Evolutionary conservation across 2,888 invertebrate species (phyloP), one percentile per base, ranked within the genome.

Genomic region (Hirtodrosophila cameraria): DNA sequence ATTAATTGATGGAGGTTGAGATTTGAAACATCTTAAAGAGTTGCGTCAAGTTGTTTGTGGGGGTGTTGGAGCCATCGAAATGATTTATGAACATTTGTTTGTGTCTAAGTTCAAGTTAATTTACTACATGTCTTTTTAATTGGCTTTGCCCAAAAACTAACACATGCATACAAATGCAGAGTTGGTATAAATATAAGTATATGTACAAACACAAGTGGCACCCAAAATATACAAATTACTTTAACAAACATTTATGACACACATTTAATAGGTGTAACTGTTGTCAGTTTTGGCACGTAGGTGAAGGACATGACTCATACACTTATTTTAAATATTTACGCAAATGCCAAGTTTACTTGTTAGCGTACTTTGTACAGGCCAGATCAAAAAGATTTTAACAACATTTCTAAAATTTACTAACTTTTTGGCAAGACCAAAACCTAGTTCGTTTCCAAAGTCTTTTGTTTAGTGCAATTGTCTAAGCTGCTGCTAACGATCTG

Each of bases 261-360:
- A 33, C 35, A 63, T 25, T 52, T 20, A 52, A 67, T 25, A 66
- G 73, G 74, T 73, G 69, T 50, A 66, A 66, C 67, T 31, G 28
- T 49, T 64, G 39, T 41, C 16, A 23, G 18, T 8, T n/a, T n/a
- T 39, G 30, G 31, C 54, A 76, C 77, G 73, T 73, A 65, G 60
- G 67, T 78, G 78, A 67, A 66, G 57, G 42, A 50, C 54, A 68
- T 85, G 85, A 80, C 41, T 69, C 74, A 73, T 55, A 7, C 5
- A 16, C 12, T 2, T 16, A 28, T 35, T 42, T 1, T 16, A 12
- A 36, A 20, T 5, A n/a, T 31, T 2, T 8, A 36, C 18, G 15
- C 18, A 36, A 27, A 7, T n/a, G n/a, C 4, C 28, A 27, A 27
- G 6, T 39, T 11, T 20, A n/a, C n/a, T 20, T 20, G 3, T 16